Conservation (phyloP, 2,888 invertebrate species). For the Norana najaformis region DNA sequence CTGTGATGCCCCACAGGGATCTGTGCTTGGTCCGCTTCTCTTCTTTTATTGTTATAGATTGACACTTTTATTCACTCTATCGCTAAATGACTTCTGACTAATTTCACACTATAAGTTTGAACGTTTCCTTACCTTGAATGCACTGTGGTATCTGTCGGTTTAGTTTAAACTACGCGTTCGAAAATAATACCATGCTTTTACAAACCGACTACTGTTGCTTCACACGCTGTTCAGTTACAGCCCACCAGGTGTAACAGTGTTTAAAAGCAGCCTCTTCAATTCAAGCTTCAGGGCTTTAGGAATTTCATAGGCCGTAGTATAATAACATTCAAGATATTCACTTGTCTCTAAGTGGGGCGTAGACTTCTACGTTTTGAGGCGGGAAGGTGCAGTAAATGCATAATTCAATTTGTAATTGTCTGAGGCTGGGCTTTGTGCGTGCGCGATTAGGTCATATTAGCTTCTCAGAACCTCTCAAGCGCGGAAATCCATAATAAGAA, state of each 20-base stretch:
- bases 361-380: not conserved
- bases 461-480: not conserved
- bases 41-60: not conserved
- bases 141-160: too few relatives aligned
- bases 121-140: not conserved
- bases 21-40: too few relatives aligned
- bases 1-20: too few relatives aligned
- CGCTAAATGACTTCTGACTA: not conserved
- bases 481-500: not conserved
- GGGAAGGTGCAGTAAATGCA: not conserved
- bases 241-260: not conserved
- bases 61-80: not conserved
- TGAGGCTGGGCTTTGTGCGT: not conserved
- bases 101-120: not conserved
- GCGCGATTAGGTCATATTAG: not conserved
- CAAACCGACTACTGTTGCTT: not conserved
- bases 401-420: not conserved
- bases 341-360: not conserved
- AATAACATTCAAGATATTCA: not conserved
- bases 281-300: not conserved
- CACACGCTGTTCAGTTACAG: not conserved
- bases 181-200: not conserved
- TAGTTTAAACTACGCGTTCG: not conserved
- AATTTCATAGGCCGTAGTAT: not conserved
- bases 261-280: not conserved